These are phyloP conservation scores for Rhipidura dahli DNA, from an alignment of 2,113 vertebrate species.

Conservation along the genomic window DNA sequence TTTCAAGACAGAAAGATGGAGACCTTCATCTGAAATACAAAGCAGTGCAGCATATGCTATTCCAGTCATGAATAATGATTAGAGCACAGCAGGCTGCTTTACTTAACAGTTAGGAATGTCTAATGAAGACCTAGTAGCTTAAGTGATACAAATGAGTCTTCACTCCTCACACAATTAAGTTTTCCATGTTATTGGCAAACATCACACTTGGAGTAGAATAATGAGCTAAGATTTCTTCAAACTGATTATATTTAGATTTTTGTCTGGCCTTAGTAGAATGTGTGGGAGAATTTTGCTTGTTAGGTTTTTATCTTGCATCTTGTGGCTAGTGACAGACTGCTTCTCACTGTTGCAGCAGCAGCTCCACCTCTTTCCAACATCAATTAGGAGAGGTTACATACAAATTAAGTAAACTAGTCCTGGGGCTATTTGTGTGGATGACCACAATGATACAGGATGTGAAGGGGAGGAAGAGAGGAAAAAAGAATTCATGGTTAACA, in stretches of 20 bases:
- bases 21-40: background rate
- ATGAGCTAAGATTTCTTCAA: background rate
- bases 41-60: background rate
- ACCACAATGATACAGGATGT: background rate
- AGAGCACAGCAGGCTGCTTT: background rate
- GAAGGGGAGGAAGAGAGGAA: background rate
- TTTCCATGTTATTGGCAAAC: background rate
- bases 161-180: slow-evolving; percentile 1
- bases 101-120: background rate
- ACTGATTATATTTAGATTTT: slow-evolving; percentile 5
- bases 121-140: background rate
- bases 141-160: background rate
- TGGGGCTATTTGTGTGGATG: slow-evolving; percentile 33
- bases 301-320: slow-evolving; percentile 52
- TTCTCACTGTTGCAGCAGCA: slow-evolving; percentile 17
- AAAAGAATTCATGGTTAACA: background rate
- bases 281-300: slow-evolving; percentile 29
- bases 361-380: slow-evolving; percentile 26
- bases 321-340: slow-evolving; percentile 37
- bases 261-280: background rate
- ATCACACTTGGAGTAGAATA: background rate
- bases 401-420: slow-evolving; percentile 3
- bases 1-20: background rate
- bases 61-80: background rate
- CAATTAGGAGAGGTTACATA: slow-evolving; percentile 27